Conservation (phyloP, 2,797 vertebrate genomes). For the Sebastiscus albofasciatus region DNA sequence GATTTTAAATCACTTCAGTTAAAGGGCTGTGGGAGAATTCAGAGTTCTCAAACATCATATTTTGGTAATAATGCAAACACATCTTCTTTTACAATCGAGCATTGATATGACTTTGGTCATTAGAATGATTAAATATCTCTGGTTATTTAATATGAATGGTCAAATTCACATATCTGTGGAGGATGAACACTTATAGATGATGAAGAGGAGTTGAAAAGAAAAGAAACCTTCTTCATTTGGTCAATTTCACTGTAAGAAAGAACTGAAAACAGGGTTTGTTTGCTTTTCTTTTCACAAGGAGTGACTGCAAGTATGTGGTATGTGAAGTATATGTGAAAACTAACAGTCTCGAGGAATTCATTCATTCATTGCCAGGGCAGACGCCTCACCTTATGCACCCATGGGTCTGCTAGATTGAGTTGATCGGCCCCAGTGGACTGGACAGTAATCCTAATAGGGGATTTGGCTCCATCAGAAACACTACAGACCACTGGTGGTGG, state of each 20-base stretch:
- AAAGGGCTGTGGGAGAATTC: neutral
- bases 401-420: conserved; percentile 74
- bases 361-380: conserved; percentile 39
- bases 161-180: conserved; percentile 3
- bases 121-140: neutral
- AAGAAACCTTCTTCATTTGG: neutral
- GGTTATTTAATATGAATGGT: neutral
- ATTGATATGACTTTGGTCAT: neutral
- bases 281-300: neutral
- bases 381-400: conserved; percentile 58
- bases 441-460: conserved; percentile 85
- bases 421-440: conserved; percentile 74
- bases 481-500: conserved; percentile 43
- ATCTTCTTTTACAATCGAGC: neutral
- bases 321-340: neutral
- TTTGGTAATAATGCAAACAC: neutral
- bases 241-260: neutral
- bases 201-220: neutral
- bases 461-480: conserved; percentile 78
- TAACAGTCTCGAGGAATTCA: conserved; percentile 34
- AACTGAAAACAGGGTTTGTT: neutral
- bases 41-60: neutral
- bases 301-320: neutral
- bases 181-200: neutral
- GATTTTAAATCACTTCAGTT: neutral